These are phyloP conservation scores for Aegotheles bennettii DNA, from an alignment of 2,113 vertebrate genomes.

Conservation along the genomic window DNA sequence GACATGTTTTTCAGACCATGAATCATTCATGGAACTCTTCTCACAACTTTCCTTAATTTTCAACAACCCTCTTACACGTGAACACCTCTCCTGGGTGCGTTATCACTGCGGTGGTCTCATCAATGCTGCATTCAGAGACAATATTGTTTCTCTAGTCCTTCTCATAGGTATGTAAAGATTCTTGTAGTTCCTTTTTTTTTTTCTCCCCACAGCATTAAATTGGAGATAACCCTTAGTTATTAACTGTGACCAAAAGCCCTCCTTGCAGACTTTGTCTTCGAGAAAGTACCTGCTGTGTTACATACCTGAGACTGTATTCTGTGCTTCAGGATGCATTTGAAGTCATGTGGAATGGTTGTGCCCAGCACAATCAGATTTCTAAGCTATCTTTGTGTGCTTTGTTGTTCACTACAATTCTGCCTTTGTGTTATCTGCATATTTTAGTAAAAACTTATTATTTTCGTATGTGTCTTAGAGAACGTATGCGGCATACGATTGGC, in stretches of 20 bases:
- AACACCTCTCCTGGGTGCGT: background rate
- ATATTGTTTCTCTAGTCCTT: background rate
- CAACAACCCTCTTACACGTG: rapidly evolving
- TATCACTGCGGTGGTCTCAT: background rate
- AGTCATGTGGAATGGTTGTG: background rate
- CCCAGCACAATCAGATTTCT: background rate
- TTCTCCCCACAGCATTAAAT: background rate
- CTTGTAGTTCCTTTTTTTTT: background rate
- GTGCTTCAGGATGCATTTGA: background rate
- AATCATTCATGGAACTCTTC: constrained; percentile 10
- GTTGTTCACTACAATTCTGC: background rate
- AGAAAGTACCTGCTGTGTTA: background rate
- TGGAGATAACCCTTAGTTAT: background rate
- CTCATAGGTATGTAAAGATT: background rate
- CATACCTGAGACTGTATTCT: background rate
- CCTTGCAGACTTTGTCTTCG: background rate
- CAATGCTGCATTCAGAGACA: background rate
- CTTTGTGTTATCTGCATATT: constrained; percentile 16
- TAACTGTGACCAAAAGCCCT: background rate
- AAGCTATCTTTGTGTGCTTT: background rate
- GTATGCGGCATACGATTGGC: background rate
- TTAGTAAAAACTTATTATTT: constrained; percentile 6
- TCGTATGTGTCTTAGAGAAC: background rate
- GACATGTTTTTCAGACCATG: background rate
- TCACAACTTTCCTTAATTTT: background rate